phyloP scores from a whole-genome alignment of 2,797 vertebrate genomes.

The Iguana delicatissima region DNA sequence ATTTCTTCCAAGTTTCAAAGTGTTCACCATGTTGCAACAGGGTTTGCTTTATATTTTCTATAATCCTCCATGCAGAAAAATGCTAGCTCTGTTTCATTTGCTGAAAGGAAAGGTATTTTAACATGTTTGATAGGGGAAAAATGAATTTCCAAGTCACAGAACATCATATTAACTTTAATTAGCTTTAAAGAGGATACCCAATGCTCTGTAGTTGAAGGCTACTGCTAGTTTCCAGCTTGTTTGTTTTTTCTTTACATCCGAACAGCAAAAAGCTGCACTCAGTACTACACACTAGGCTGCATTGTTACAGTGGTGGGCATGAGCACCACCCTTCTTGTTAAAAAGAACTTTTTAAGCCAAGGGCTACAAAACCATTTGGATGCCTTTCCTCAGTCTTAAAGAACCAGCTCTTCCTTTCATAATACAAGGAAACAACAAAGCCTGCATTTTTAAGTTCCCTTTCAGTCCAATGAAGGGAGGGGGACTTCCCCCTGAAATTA shows the following conservation, averaged over 20 bases:
- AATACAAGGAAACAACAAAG: conserved; percentile 59
- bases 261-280: neutral
- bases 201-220: conserved; percentile 36
- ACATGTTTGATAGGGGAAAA: conserved; percentile 30
- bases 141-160: conserved; percentile 32
- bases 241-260: conserved; percentile 24
- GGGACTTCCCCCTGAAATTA: conserved; percentile 72
- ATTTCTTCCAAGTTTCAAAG: conserved; percentile 26
- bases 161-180: conserved; percentile 41
- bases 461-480: conserved; percentile 61
- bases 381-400: conserved; percentile 59
- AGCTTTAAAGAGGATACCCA: conserved; percentile 34
- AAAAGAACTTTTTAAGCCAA: conserved; percentile 38
- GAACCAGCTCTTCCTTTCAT: conserved; percentile 52
- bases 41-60: conserved; percentile 87
- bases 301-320: conserved; percentile 28
- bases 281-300: conserved; percentile 13
- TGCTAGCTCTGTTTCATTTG: conserved; percentile 92
- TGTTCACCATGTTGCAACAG: conserved; percentile 83
- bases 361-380: conserved; percentile 51
- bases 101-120: conserved; percentile 79
- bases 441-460: conserved; percentile 35
- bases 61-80: conserved; percentile 93
- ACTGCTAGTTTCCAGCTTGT: conserved; percentile 18
- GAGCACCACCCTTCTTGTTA: neutral